These are phyloP conservation scores for Macquaria ambigua DNA, from an alignment of 2,113 vertebrate species.

Conservation along the genomic window DNA sequence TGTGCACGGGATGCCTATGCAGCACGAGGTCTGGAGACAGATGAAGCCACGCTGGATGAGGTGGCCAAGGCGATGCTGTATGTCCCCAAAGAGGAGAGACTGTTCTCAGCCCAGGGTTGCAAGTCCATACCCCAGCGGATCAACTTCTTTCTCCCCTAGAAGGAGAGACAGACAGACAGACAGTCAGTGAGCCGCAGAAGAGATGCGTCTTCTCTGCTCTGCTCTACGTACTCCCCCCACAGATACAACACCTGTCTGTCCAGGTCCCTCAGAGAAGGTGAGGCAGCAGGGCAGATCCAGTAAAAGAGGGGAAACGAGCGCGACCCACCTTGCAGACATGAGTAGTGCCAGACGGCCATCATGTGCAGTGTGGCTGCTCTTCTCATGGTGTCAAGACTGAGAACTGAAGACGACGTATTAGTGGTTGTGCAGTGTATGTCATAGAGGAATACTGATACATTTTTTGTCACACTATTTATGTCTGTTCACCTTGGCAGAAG, in stretches of 20 bases:
- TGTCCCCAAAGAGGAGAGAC: conserved; percentile 91
- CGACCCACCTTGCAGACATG: conserved; percentile 29
- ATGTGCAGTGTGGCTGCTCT: conserved; percentile 24
- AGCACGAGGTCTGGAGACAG: conserved; percentile 86
- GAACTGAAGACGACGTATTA: conserved; percentile 5
- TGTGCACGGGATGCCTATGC: conserved; percentile 89
- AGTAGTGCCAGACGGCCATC: conserved; percentile 3
- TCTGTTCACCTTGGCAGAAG: background rate
- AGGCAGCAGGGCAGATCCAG: conserved; percentile 42
- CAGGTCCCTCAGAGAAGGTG: conserved; percentile 54
- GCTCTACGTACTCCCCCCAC: conserved; percentile 31
- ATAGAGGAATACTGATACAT: background rate
- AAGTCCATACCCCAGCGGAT: conserved; percentile 95
- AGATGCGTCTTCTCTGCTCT: conserved; percentile 42
- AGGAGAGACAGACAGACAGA: background rate
- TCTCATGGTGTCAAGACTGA: conserved; percentile 26
- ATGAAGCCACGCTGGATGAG: conserved; percentile 86
- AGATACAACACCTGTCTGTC: conserved; percentile 51
- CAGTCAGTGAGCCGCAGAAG: conserved; percentile 23
- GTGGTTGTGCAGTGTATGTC: conserved; percentile 2
- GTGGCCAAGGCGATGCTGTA: conserved; percentile 92
- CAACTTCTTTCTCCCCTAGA: conserved; percentile 90
- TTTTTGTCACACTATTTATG: conserved; percentile 35
- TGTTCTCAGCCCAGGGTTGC: conserved; percentile 96
- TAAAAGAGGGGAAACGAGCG: conserved; percentile 13